These are phyloP conservation scores for Andricus quercusramuli DNA, from an alignment of 2,888 invertebrate genomes.

Conservation along the genomic window DNA sequence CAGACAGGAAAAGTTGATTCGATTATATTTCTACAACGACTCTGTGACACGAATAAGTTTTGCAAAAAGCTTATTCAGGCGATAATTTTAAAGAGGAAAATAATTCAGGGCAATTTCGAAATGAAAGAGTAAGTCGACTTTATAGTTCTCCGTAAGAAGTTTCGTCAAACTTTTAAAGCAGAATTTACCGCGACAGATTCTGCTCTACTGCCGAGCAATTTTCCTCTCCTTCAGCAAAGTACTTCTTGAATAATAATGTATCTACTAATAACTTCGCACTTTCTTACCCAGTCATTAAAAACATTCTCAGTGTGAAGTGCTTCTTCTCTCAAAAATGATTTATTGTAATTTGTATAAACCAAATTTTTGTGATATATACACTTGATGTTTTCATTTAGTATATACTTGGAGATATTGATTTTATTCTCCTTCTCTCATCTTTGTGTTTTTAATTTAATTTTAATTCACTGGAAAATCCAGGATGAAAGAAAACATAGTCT, in stretches of 20 bases:
- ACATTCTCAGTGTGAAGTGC: neutral
- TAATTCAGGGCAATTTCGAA: conserved; percentile 20
- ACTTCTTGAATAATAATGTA: conserved; percentile 41
- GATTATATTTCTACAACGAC: neutral
- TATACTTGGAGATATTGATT: no score
- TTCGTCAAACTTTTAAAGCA: conserved; percentile 38
- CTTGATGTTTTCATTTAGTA: no score
- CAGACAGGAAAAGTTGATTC: neutral
- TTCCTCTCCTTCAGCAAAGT: conserved; percentile 33
- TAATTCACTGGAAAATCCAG: no score
- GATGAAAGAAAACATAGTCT: no score
- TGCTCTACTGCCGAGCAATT: conserved; percentile 18
- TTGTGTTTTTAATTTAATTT: no score
- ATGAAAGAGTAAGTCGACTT: conserved; percentile 35
- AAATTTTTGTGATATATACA: no score
- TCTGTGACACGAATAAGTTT: neutral
- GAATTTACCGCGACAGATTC: conserved; percentile 38
- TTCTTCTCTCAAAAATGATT: no score
- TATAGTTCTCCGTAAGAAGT: conserved; percentile 29
- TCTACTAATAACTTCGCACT: conserved; percentile 28
- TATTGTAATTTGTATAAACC: no score
- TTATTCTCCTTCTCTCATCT: no score
- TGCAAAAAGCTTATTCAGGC: neutral
- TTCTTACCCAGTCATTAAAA: neutral
- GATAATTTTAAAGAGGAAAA: conserved; percentile 35